Base-by-base conservation (phyloP, 2,113 vertebrate species). In the Cariama cristata region DNA sequence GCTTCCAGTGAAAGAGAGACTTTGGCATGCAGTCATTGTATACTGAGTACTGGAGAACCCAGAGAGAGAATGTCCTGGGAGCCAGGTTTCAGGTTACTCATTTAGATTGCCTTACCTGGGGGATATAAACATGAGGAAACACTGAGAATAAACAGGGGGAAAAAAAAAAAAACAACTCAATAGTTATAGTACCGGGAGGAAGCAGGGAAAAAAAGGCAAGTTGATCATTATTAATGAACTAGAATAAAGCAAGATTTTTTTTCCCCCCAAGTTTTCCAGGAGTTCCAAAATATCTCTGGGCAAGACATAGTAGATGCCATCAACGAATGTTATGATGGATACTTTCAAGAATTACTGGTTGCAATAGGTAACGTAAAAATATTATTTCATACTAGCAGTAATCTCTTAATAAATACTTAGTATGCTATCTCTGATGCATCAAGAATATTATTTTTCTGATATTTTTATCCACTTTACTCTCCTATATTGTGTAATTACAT, bases 261-360 rank as follows among this genome's bases (percentile, higher is more conserved):
- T 42, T 60, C 19, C 5, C 22, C n/a, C 47, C 21, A 94, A 99
- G 98, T 98, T 97, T 99, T 98, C 90, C 98, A 99, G 97, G 98
- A 98, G 93, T 99, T 99, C 94, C 98, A 98, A 97, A 98, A 84
- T 69, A 95, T 98, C 83, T 98, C 98, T 93, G 98, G 98, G 18
- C 98, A 98, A 97, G 98, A 98, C 80, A 95, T 99, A 59, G 93
- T 98, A 56, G 97, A 98, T 55, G 98, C 98, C 68, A 98, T 99
- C 74, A 98, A 97, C 7, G 97, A 98, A 77, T 98, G 98, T 35
- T 99, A 98, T 0, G 98, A 99, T 52, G 98, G 98, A 87, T 98
- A 98, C 74, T 99, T 99, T 74, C 98, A 98, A 90, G 96, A 98
- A 95, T 73, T 99, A 84, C 93, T 98, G 30, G 88, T 98, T 86